Evolutionary conservation across 2,113 vertebrate genomes (phyloP).

Genomic region (Sclerurus mexicanus): DNA sequence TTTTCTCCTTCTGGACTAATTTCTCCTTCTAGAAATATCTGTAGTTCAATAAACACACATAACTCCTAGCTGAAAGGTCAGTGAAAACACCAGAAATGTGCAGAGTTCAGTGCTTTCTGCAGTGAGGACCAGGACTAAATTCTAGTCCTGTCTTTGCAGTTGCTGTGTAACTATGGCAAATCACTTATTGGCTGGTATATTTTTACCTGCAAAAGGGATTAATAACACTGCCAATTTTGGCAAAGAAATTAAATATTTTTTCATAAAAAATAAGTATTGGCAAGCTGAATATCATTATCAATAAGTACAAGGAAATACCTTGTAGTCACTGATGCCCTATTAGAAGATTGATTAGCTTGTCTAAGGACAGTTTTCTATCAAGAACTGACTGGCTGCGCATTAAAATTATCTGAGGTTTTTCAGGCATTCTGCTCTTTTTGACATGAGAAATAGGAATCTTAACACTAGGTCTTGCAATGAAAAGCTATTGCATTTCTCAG

Average conservation of each 20-base stretch:
- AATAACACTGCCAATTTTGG: background rate
- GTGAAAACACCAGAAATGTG: background rate
- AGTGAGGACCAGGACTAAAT: background rate
- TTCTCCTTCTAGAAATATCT: background rate
- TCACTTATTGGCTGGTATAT: background rate
- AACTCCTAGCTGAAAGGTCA: background rate
- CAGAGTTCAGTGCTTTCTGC: background rate
- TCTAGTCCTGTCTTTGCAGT: background rate
- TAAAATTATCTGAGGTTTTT: background rate
- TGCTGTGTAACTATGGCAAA: background rate
- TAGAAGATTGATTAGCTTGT: background rate
- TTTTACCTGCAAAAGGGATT: background rate
- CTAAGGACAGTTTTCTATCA: background rate
- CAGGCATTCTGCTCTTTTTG: background rate
- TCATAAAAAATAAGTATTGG: background rate
- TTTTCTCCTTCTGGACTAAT: slow-evolving; percentile 1
- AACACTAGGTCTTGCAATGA: background rate
- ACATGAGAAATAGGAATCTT: background rate
- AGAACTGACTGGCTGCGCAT: background rate
- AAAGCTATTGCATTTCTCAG: background rate
- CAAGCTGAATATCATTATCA: background rate
- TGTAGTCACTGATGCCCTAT: background rate
- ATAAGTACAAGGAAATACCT: background rate
- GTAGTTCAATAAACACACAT: background rate
- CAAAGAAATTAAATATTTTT: background rate